phyloP scores from a whole-genome alignment of 2,797 vertebrate genomes.

The Leptatherina wallacei region DNA sequence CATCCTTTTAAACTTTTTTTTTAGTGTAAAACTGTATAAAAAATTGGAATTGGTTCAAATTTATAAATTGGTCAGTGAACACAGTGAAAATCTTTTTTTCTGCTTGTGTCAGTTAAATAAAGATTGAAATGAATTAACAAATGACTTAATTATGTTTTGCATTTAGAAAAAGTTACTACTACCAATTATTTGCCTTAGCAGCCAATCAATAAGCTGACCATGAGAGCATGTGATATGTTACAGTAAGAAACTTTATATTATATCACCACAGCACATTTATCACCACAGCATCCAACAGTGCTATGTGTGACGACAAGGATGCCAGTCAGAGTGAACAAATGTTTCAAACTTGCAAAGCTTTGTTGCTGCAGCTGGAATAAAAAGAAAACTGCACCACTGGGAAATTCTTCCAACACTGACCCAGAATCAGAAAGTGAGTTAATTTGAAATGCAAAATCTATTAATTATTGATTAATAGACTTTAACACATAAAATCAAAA shows the following conservation, averaged over 20 bases:
- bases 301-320: background rate
- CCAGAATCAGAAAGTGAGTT: constrained; percentile 21
- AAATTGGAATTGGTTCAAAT: too few species aligned
- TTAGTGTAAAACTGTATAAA: too few species aligned
- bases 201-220: background rate
- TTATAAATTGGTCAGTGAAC: too few species aligned
- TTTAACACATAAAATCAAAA: background rate
- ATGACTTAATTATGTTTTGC: background rate
- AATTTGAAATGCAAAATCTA: constrained; percentile 28
- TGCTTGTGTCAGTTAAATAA: background rate
- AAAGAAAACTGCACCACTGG: background rate
- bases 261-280: background rate
- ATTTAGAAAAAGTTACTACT: background rate
- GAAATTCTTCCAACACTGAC: constrained; percentile 17
- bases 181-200: background rate
- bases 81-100: background rate
- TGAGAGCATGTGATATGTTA: background rate
- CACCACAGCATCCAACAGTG: background rate
- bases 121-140: background rate
- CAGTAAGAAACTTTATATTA: background rate
- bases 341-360: constrained; percentile 9
- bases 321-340: background rate
- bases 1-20: too few species aligned
- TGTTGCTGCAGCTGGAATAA: constrained; percentile 15
- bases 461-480: constrained; percentile 30